Percentiles rank a stretch among this genome's conserved stretches.
These are phyloP conservation scores for Talpa occidentalis DNA, from an alignment of 2,113 vertebrate genomes.

Conservation along the genomic window DNA sequence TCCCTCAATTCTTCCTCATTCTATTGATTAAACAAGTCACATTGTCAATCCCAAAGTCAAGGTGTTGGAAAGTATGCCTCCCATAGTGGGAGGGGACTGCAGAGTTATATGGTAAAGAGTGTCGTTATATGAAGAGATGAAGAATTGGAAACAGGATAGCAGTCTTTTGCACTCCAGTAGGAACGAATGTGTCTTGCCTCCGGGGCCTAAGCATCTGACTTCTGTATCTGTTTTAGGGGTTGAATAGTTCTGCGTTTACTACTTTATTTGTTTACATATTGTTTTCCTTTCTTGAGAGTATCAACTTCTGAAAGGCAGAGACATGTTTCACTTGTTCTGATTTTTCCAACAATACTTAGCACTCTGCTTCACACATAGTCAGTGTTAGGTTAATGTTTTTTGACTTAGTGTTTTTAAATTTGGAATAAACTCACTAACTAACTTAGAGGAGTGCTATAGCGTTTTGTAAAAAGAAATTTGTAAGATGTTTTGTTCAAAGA, in stretches of 20 bases:
- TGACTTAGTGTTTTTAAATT: conserved; percentile 16
- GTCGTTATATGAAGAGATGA: neutral
- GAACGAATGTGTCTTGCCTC: neutral
- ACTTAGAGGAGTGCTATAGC: neutral
- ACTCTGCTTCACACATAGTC: neutral
- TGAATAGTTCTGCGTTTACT: neutral
- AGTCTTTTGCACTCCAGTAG: neutral
- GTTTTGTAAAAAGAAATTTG: conserved; percentile 37
- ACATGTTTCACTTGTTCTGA: neutral
- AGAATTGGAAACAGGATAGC: neutral
- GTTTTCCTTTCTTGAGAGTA: neutral
- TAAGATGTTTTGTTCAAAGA: conserved; percentile 42
- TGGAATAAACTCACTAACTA: conserved; percentile 3
- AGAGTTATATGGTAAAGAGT: neutral
- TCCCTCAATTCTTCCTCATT: neutral
- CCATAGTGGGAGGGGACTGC: neutral
- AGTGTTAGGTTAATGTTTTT: neutral
- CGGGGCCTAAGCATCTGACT: neutral
- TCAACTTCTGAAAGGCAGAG: neutral
- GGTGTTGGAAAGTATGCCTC: neutral
- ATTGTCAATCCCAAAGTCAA: neutral
- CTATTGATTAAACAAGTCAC: neutral
- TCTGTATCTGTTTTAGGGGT: neutral
- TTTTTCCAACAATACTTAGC: neutral
- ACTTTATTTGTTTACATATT: neutral